Conservation (phyloP, 1,140 invertebrate genomes). For the Plodia interpunctella region DNA sequence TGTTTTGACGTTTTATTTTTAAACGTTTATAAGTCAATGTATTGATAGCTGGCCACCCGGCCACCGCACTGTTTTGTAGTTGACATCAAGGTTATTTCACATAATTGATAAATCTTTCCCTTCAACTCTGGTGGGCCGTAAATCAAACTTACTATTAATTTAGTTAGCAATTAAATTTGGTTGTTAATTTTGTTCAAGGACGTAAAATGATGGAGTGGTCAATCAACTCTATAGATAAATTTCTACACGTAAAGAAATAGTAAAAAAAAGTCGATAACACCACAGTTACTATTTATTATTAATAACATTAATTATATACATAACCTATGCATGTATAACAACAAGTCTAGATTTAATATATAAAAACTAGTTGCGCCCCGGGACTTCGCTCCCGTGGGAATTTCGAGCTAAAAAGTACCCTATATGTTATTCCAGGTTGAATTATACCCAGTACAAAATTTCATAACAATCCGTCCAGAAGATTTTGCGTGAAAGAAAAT, state of each 20-base stretch:
- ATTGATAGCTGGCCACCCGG: neutral
- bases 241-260: neutral
- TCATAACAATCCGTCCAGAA: no score
- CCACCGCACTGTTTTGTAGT: neutral
- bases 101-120: neutral
- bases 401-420: no score
- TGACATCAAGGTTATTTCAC: neutral
- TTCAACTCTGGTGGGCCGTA: neutral
- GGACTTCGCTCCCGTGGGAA: no score
- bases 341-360: no score
- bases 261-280: no score
- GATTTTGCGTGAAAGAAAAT: no score
- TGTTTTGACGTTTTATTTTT: neutral
- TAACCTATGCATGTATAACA: no score
- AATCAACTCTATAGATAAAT: neutral
- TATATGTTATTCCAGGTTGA: no score
- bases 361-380: no score
- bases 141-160: neutral
- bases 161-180: neutral
- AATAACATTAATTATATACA: no score
- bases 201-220: neutral
- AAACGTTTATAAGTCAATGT: neutral
- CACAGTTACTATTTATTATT: no score
- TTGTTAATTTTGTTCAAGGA: neutral
- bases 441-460: no score